Conservation (phyloP, 2,888 invertebrate species). For the Micropterix aruncella region DNA sequence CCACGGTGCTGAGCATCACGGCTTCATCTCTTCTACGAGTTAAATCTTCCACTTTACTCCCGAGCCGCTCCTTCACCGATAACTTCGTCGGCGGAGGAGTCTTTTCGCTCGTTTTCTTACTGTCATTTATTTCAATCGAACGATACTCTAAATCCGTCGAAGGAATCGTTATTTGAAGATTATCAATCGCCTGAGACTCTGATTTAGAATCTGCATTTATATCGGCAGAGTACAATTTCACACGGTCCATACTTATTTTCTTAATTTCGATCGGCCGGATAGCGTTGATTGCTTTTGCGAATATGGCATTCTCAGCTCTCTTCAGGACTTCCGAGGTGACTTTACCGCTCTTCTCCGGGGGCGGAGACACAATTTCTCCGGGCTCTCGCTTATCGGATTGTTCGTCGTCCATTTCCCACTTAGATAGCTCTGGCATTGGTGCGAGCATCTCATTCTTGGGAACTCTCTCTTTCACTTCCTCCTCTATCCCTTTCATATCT, state of each 20-base stretch:
- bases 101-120: conserved; percentile 27
- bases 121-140: conserved; percentile 31
- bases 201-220: conserved; percentile 17
- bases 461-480: conserved; percentile 21
- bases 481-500: conserved; percentile 35
- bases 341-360: conserved; percentile 46
- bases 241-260: conserved; percentile 55
- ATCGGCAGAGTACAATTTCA: conserved; percentile 47
- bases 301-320: conserved; percentile 82
- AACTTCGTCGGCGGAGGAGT: conserved; percentile 46
- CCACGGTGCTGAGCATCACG: conserved; percentile 38
- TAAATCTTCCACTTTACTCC: conserved; percentile 55
- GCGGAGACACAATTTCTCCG: conserved; percentile 32
- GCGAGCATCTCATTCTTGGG: conserved; percentile 49
- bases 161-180: conserved; percentile 42
- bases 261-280: conserved; percentile 64
- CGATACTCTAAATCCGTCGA: conserved; percentile 28
- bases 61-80: conserved; percentile 68
- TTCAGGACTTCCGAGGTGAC: conserved; percentile 80
- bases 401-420: conserved; percentile 77
- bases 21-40: conserved; percentile 37
- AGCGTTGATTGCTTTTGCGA: conserved; percentile 76
- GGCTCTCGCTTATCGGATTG: conserved; percentile 31
- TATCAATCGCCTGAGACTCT: conserved; percentile 24
- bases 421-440: conserved; percentile 66